phyloP scores from a whole-genome alignment of 2,888 invertebrate genomes.

The Macropis europaea region DNA sequence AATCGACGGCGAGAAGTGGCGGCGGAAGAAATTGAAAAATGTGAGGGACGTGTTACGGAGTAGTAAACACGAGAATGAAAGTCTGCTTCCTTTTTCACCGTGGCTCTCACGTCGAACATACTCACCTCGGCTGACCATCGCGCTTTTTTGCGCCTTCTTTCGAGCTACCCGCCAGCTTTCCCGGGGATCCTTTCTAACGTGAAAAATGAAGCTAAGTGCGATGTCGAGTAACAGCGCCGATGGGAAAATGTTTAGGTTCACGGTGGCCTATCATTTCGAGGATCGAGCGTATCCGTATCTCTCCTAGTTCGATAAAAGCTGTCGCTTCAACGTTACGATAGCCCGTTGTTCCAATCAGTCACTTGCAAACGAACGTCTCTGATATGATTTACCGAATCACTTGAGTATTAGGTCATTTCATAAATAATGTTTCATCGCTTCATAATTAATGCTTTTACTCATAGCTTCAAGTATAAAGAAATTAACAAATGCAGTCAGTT shows the following conservation, averaged over 20 bases:
- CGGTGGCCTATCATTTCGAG: constrained; percentile 22
- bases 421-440: too few relatives aligned
- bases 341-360: too few relatives aligned
- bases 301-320: not conserved
- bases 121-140: constrained; percentile 34
- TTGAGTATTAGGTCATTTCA: too few relatives aligned
- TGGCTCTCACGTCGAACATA: constrained; percentile 50
- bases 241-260: constrained; percentile 42
- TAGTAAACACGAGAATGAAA: constrained; percentile 50
- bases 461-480: too few relatives aligned
- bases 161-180: not conserved
- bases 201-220: constrained; percentile 56
- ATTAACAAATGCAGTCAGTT: too few relatives aligned
- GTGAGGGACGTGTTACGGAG: constrained; percentile 44
- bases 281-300: constrained; percentile 12
- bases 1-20: constrained; percentile 5
- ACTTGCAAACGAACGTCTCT: too few relatives aligned
- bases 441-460: too few relatives aligned
- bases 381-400: too few relatives aligned
- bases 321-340: not conserved
- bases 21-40: constrained; percentile 51
- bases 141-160: constrained; percentile 30
- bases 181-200: constrained; percentile 35
- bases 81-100: constrained; percentile 25
- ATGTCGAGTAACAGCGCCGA: constrained; percentile 42